Percentiles rank a stretch among this genome's conserved stretches.
These are phyloP conservation scores for Peromyscus aztecus DNA, from an alignment of 2,797 vertebrate genomes.

Conservation along the genomic window DNA sequence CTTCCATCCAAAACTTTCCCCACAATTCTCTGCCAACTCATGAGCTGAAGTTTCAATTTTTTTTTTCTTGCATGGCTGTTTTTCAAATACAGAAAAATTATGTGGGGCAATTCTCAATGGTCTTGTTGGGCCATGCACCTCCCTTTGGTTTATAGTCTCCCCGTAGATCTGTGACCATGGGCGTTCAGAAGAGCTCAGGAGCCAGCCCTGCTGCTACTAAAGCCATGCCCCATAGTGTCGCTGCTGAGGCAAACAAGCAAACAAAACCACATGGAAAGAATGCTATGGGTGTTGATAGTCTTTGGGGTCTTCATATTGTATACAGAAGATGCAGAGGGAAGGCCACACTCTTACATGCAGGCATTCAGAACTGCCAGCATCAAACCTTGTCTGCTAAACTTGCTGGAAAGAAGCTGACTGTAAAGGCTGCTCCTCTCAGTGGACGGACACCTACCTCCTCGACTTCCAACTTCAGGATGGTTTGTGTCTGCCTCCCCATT, in stretches of 20 bases:
- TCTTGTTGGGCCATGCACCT: slow-evolving; percentile 63
- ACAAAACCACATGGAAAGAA: slow-evolving; percentile 69
- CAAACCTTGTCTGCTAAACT: neutral
- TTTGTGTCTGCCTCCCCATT: neutral
- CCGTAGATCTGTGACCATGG: slow-evolving; percentile 24
- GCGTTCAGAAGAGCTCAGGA: slow-evolving; percentile 60
- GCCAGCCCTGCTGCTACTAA: slow-evolving; percentile 72
- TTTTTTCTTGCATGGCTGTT: slow-evolving; percentile 65
- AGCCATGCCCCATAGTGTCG: slow-evolving; percentile 71
- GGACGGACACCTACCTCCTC: neutral
- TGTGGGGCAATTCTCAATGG: slow-evolving; percentile 55
- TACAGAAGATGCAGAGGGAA: slow-evolving; percentile 70
- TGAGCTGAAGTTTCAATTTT: slow-evolving; percentile 76
- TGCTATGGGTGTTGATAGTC: slow-evolving; percentile 46
- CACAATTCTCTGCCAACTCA: slow-evolving; percentile 72
- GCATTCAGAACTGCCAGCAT: neutral
- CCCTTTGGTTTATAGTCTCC: slow-evolving; percentile 56
- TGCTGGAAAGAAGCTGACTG: neutral
- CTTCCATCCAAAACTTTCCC: slow-evolving; percentile 81
- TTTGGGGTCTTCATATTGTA: slow-evolving; percentile 68
- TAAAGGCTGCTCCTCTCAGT: neutral
- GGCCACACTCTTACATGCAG: neutral
- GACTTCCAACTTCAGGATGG: neutral
- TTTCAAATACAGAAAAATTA: slow-evolving; percentile 49
- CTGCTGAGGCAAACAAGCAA: slow-evolving; percentile 59